Percentiles rank a stretch among this genome's conserved stretches.
Evolutionary conservation across 1,140 invertebrate genomes (phyloP).

Genomic region (Araneus ventricosus): DNA sequence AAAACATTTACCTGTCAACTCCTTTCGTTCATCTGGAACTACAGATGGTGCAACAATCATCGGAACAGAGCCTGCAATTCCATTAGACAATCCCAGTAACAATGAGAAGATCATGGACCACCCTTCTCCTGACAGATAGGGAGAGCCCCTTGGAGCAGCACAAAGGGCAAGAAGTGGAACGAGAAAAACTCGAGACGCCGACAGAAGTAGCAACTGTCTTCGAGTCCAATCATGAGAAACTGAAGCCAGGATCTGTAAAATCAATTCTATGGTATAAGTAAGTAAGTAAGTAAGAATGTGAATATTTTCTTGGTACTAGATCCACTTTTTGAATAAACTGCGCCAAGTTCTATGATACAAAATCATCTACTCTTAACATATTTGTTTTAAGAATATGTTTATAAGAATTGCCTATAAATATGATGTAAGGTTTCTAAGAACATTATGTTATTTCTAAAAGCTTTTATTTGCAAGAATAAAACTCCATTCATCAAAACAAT

Average conservation of each 20-base stretch:
- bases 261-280: too few species aligned
- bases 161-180: conserved; percentile 91
- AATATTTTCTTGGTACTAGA: too few species aligned
- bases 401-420: too few species aligned
- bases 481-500: too few species aligned
- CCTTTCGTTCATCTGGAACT: conserved; percentile 88
- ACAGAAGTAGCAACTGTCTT: conserved; percentile 86
- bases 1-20: conserved; percentile 84
- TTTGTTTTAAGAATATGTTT: too few species aligned
- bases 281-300: too few species aligned
- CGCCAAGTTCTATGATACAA: too few species aligned
- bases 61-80: conserved; percentile 91
- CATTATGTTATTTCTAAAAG: too few species aligned
- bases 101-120: conserved; percentile 85
- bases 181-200: conserved; percentile 85
- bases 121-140: conserved; percentile 86
- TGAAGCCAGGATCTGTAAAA: conserved; percentile 86
- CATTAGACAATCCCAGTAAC: conserved; percentile 90
- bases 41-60: conserved; percentile 93
- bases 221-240: conserved; percentile 90
- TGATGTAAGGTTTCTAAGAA: too few species aligned
- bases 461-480: too few species aligned
- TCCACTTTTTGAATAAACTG: too few species aligned
- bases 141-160: conserved; percentile 86
- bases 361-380: too few species aligned